Percentiles rank a stretch among this genome's conserved stretches.
phyloP scores from a whole-genome alignment of 2,797 vertebrate genomes.

The Petrocephalus schoutedeni region DNA sequence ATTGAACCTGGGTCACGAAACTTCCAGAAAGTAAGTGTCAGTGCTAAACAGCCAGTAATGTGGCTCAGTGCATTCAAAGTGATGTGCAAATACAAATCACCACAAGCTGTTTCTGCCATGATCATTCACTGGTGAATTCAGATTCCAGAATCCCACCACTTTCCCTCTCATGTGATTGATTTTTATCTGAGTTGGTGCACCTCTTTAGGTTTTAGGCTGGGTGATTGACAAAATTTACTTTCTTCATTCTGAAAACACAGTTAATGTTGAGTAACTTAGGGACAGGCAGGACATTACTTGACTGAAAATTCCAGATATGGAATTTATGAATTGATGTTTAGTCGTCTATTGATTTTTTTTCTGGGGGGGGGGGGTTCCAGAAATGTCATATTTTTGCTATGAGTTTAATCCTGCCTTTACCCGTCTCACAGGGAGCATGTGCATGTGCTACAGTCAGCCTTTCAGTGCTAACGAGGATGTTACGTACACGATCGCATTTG shows the following conservation, averaged over 20 bases:
- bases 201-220: not conserved
- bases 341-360: not conserved
- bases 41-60: not conserved
- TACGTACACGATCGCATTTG: conserved; percentile 73
- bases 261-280: not conserved
- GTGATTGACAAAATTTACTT: not conserved
- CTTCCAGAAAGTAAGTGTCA: conserved; percentile 26
- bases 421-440: conserved; percentile 74
- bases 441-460: conserved; percentile 74
- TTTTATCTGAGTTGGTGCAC: not conserved
- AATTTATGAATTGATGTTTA: not conserved
- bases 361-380: not conserved
- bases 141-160: not conserved
- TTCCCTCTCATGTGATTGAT: not conserved
- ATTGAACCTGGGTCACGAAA: conserved; percentile 19
- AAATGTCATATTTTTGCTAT: not conserved
- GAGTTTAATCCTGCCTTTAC: not conserved
- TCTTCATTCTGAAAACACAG: not conserved
- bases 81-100: not conserved
- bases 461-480: conserved; percentile 56
- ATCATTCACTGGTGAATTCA: not conserved
- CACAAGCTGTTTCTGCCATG: not conserved
- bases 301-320: not conserved
- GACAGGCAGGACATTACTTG: not conserved
- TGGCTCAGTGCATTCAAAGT: not conserved